phyloP scores from a whole-genome alignment of 2,113 vertebrate species.

The Ptilorrhoa leucosticta region DNA sequence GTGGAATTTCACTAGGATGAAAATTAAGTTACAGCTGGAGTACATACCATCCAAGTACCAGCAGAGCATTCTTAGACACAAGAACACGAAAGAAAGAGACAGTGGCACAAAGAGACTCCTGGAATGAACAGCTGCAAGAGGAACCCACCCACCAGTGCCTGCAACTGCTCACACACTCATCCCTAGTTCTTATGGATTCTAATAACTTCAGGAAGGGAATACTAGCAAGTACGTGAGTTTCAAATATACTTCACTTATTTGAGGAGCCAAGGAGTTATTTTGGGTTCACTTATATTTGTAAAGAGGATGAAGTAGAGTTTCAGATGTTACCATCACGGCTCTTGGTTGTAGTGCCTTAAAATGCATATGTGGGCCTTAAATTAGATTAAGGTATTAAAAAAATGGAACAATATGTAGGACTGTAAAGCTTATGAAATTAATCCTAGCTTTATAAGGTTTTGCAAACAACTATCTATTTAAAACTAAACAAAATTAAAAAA shows the following conservation, averaged over 20 bases:
- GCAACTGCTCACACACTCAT: conserved; percentile 7
- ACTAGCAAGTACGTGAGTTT: neutral
- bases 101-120: conserved; percentile 28
- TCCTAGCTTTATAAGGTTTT: neutral
- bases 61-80: conserved; percentile 39
- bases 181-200: neutral
- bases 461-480: neutral
- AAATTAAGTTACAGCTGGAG: conserved; percentile 16
- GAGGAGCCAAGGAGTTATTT: conserved; percentile 7
- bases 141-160: neutral
- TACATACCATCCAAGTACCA: conserved; percentile 22
- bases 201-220: conserved; percentile 1
- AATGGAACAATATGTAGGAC: neutral
- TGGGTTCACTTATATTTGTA: neutral
- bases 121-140: conserved; percentile 66
- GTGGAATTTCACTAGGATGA: neutral
- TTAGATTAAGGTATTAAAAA: neutral
- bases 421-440: neutral
- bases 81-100: neutral
- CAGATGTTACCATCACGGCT: neutral
- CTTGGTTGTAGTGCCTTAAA: neutral
- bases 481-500: neutral
- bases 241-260: neutral
- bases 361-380: neutral
- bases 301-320: neutral